These are phyloP conservation scores for Macroteleia sp. DNA, from an alignment of 2,888 invertebrate genomes.

Conservation along the genomic window DNA sequence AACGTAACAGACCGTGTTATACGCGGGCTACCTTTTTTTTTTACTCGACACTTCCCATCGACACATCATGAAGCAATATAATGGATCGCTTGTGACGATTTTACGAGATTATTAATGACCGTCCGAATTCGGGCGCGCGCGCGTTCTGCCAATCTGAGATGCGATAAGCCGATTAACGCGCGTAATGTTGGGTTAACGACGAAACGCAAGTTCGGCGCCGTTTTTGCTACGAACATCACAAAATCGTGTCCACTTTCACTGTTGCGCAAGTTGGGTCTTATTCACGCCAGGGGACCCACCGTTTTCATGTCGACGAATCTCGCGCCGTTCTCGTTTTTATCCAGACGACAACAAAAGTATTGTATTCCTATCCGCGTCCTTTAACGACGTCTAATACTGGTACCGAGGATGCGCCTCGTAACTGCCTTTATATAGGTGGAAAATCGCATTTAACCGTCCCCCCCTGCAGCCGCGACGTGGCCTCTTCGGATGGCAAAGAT, in stretches of 20 bases:
- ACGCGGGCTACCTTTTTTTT: constrained; percentile 35
- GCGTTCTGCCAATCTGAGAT: neutral
- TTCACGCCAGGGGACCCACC: constrained; percentile 33
- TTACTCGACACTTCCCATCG: constrained; percentile 27
- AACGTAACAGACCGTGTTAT: constrained; percentile 53
- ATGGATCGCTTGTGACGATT: constrained; percentile 17
- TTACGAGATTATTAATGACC: constrained; percentile 8
- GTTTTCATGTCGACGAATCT: constrained; percentile 30
- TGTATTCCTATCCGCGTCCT: constrained; percentile 67
- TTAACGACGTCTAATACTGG: constrained; percentile 75
- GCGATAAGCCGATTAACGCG: neutral
- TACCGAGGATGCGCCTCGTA: constrained; percentile 76
- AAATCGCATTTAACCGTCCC: constrained; percentile 76
- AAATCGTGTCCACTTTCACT: constrained; percentile 79
- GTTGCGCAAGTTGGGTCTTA: constrained; percentile 72
- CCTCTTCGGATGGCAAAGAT: constrained; percentile 51
- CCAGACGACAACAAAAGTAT: no score
- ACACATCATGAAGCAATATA: constrained; percentile 17
- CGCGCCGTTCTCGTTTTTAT: no score
- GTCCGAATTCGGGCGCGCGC: neutral
- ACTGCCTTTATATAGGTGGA: constrained; percentile 82
- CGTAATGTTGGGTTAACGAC: neutral
- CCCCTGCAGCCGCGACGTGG: constrained; percentile 59
- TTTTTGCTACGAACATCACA: constrained; percentile 43
- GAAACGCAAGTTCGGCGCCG: no score